Base-by-base conservation (phyloP, 2,113 vertebrate species). In the Eptesicus fuscus region DNA sequence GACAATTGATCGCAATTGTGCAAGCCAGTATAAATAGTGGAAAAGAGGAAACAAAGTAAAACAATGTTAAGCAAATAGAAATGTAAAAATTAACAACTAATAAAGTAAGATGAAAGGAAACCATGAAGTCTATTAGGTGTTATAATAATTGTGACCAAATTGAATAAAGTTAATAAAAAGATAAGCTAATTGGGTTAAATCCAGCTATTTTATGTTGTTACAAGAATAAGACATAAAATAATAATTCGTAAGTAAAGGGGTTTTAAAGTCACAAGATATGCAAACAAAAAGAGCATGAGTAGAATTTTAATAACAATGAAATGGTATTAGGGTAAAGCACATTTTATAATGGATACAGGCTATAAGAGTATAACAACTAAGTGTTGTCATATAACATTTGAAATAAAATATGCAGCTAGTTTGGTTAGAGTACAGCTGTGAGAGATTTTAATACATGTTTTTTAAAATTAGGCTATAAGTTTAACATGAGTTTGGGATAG, bases 261-360 rank as follows among this genome's bases (percentile, higher is more conserved):
- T 61, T 87, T 77, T 77, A 70, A 47, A 65, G 18, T 70, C 53
- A 86, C 47, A 67, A 65, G 37, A 87, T 22, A 56, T 14, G 9
- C n/a, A 56, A 76, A 53, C 49, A 74, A 44, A 69, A 53, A 78
- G 88, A 92, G 37, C 44, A n/a, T 49, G 5, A 73, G 17, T 83
- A 63, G 40, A 89, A 92, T 89, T 85, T 74, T 91, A 94, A 63
- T 59, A 92, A 90, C 32, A 82, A 35, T 79, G 16, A 95, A 51
- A 78, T 61, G 16, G 44, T 47, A 61, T 80, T 56, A 83, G 17
- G 49, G 56, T 91, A 47, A 87, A 56, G 35, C 12, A 61, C 25
- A 37, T 84, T 93, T 79, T 53, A 17, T 89, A 82, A 65, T 70
- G 25, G 56, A 67, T 10, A 70, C 23, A 67, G 9, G 65, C 47